Base-by-base conservation (phyloP, 2,113 vertebrate genomes). In the Sapajus apella region DNA sequence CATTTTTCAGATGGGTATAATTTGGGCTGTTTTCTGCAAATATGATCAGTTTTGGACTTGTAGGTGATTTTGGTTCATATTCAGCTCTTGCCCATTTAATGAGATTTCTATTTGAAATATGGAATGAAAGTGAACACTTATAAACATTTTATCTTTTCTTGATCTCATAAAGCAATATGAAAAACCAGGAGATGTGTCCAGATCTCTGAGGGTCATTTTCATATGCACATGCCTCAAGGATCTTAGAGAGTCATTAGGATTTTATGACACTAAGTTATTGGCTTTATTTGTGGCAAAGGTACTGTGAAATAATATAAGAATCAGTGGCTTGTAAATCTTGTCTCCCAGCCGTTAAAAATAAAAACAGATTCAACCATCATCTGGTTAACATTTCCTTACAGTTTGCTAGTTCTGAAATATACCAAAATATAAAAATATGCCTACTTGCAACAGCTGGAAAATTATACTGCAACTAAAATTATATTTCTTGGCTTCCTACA, bases 391-490 rank as follows among this genome's bases (percentile, higher is more conserved):
- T 97, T 98, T 98, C 90, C 96, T 84, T 97, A 95, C 83, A 96
- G 97, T 97, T 96, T 94, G 92, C 83, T 96, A 96, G 79, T 97
- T 97, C 90, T 97, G 90, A 98, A 98, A 95, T 52, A 97, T 79
- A 83, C n/a, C 55, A 97, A 97, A 95, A 97, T 76, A 97, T 0
- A 27, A 97, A 97, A 95, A 97, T 76, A 96, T 0, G 32, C 25
- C 30, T 92, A 95, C 97, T 95, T 94, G 94, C 30, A 98, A 97
- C 61, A 97, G 91, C 91, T 98, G 94, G 91, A 98, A 98, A 98
- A 97, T 97, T 95, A 95, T 90, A 80, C 86, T 97, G 79, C 93
- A 97, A 98, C 77, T 94, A 97, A 96, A 93, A 97, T 98, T 96
- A 87, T 96, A 95, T 96, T 83, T 92, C 93, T 98, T 92, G 76